Evolutionary conservation across 1,140 invertebrate genomes (phyloP).

Genomic region (Penaeus chinensis): DNA sequence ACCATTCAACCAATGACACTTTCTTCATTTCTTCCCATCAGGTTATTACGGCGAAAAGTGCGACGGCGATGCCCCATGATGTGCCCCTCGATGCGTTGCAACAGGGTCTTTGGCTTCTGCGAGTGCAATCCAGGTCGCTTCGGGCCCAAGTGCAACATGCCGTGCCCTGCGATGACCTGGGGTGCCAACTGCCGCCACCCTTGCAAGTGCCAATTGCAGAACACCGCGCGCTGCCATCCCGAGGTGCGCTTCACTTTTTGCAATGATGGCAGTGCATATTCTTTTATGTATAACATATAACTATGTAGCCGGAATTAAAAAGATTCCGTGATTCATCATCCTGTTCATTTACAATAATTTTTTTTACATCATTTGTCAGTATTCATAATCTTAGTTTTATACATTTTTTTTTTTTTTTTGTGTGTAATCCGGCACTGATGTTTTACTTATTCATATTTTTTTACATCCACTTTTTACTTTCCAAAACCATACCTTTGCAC

Average conservation of each 20-base stretch:
- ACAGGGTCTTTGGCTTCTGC: slow-evolving; percentile 48
- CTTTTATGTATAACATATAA: too few species aligned
- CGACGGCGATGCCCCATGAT: slow-evolving; percentile 64
- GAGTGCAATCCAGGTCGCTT: slow-evolving; percentile 51
- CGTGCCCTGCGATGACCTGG: slow-evolving; percentile 80
- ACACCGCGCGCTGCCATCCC: slow-evolving; percentile 78
- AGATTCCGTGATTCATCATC: neutral
- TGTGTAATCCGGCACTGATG: too few species aligned
- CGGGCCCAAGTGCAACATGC: slow-evolving; percentile 77
- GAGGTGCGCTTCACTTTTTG: slow-evolving; percentile 35
- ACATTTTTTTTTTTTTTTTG: too few species aligned
- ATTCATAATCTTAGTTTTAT: too few species aligned
- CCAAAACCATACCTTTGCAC: too few species aligned
- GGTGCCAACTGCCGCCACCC: slow-evolving; percentile 82
- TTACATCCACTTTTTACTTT: neutral
- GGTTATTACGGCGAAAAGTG: slow-evolving; percentile 64
- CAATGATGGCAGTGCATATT: too few species aligned
- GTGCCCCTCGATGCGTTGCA: slow-evolving; percentile 46
- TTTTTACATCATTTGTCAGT: too few species aligned
- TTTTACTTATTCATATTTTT: neutral
- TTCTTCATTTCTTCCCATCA: neutral
- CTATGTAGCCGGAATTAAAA: neutral
- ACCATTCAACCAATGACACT: neutral
- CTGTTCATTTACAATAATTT: too few species aligned
- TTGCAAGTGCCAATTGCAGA: slow-evolving; percentile 92